phyloP scores from a whole-genome alignment of 2,113 vertebrate genomes.

The Cygnus atratus region DNA sequence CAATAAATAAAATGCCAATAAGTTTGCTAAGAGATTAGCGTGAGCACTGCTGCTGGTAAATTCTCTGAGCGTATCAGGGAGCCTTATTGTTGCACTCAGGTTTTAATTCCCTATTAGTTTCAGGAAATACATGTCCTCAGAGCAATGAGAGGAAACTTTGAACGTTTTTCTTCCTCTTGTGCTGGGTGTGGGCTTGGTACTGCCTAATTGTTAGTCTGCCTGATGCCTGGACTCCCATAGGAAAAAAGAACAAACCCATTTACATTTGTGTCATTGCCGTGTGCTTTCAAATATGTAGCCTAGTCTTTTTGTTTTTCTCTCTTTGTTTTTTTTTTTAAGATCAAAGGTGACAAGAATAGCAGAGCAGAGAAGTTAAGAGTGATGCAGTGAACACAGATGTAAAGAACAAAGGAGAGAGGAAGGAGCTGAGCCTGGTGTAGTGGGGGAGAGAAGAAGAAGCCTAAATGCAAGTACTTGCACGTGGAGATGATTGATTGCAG shows the following conservation, averaged over 20 bases:
- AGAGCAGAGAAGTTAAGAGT: constrained; percentile 38
- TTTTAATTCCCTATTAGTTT: constrained; percentile 59
- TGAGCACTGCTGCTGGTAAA: background rate
- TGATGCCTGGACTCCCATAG: constrained; percentile 51
- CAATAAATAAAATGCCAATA: background rate
- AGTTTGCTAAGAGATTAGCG: constrained; percentile 5
- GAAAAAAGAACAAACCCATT: constrained; percentile 49
- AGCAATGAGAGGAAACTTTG: constrained; percentile 69
- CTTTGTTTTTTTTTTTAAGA: constrained; percentile 7
- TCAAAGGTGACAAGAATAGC: constrained; percentile 47
- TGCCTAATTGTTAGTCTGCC: constrained; percentile 61
- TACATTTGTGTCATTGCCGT: constrained; percentile 38
- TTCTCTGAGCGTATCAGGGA: constrained; percentile 46
- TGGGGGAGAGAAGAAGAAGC: constrained; percentile 10
- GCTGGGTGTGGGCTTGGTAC: constrained; percentile 63
- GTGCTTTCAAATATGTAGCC: background rate
- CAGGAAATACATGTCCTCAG: constrained; percentile 54
- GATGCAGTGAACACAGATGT: constrained; percentile 56
- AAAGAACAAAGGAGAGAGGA: constrained; percentile 52
- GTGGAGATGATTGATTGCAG: background rate
- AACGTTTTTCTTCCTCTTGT: constrained; percentile 62
- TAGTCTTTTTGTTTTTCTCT: background rate
- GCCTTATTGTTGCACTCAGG: constrained; percentile 40
- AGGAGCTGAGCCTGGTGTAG: constrained; percentile 14
- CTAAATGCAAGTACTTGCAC: constrained; percentile 62